phyloP scores from a whole-genome alignment of 2,797 vertebrate species.

The Sebastes hubbsi region DNA sequence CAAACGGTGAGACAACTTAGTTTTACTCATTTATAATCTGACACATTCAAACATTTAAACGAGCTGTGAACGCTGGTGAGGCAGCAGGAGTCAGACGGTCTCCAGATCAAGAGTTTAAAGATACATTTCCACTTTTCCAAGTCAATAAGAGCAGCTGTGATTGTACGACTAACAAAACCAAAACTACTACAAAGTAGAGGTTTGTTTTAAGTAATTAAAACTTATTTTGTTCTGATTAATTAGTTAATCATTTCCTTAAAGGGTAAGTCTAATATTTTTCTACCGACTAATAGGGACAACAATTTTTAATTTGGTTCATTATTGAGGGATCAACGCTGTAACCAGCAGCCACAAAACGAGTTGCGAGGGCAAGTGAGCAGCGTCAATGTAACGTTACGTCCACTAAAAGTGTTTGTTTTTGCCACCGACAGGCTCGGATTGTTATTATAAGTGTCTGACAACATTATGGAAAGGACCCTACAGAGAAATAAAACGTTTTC shows the following conservation, averaged over 20 bases:
- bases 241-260: not conserved
- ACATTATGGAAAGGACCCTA: too few relatives aligned
- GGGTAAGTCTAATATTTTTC: too few relatives aligned
- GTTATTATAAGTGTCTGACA: too few relatives aligned
- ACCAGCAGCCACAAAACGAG: too few relatives aligned
- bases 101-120: not conserved
- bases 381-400: too few relatives aligned
- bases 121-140: not conserved
- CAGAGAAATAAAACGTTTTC: accelerated
- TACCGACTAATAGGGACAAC: too few relatives aligned
- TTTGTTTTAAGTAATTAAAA: not conserved
- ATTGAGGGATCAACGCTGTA: too few relatives aligned
- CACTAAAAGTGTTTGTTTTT: too few relatives aligned
- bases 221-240: not conserved
- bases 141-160: not conserved
- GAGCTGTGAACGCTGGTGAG: not conserved
- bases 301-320: too few relatives aligned
- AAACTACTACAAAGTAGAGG: not conserved
- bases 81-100: not conserved
- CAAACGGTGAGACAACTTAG: constrained; percentile 80
- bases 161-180: not conserved
- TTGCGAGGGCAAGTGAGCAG: too few relatives aligned
- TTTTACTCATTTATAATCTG: not conserved
- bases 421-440: too few relatives aligned
- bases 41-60: not conserved